These are phyloP conservation scores for Dasypolia templi DNA, from an alignment of 2,888 invertebrate species.

Conservation along the genomic window DNA sequence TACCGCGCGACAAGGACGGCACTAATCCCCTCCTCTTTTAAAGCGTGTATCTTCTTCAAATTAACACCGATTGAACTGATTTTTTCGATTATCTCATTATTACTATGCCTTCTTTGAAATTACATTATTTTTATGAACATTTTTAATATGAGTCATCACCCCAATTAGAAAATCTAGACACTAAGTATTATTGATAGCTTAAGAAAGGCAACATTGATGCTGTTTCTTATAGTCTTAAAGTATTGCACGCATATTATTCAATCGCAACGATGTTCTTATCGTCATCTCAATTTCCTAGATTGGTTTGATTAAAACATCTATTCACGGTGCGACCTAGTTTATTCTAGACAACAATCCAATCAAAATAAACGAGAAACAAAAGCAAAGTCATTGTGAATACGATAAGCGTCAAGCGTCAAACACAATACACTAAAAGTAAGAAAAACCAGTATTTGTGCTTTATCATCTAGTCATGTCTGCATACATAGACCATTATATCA, in stretches of 20 bases:
- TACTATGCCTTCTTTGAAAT: no score
- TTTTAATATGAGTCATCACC: no score
- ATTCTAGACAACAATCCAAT: conserved; percentile 11
- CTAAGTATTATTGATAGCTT: conserved; percentile 9
- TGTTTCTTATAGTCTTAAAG: not conserved
- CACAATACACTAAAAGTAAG: conserved; percentile 11
- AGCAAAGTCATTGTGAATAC: conserved; percentile 24
- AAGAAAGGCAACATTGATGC: not conserved
- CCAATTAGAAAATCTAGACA: not conserved
- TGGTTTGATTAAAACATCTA: not conserved
- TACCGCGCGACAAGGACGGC: no score
- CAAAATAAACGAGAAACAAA: conserved; percentile 11
- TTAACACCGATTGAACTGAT: no score
- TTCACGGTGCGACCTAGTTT: not conserved
- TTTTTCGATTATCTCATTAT: no score
- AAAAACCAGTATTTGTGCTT: conserved; percentile 4
- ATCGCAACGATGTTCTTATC: not conserved
- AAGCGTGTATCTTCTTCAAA: no score
- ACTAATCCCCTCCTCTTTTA: no score
- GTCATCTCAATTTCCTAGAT: not conserved
- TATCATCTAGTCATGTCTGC: conserved; percentile 7
- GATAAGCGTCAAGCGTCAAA: conserved; percentile 3
- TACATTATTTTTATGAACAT: no score
- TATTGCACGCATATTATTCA: not conserved
- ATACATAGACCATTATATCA: not conserved